phyloP scores from a whole-genome alignment of 1,140 invertebrate genomes.

The Triops cancriformis region DNA sequence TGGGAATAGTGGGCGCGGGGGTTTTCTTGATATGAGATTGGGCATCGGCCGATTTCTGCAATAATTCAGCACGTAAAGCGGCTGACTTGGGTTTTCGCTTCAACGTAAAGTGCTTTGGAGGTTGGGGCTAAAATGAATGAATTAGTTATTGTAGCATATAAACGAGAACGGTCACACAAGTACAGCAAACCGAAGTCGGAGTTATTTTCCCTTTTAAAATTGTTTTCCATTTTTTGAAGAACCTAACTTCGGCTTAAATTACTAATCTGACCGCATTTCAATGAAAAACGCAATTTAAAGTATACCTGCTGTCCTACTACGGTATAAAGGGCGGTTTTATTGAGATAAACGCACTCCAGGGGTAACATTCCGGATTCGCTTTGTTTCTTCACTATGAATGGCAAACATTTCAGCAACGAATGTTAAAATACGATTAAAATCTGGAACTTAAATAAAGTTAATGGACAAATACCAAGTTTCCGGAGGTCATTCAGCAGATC shows the following conservation, averaged over 20 bases:
- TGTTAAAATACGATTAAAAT: conserved; percentile 16
- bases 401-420: conserved; percentile 26
- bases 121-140: conserved; percentile 36
- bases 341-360: conserved; percentile 91
- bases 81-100: conserved; percentile 94
- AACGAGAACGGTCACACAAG: too few species aligned
- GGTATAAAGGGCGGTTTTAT: conserved; percentile 81
- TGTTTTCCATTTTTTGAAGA: too few species aligned
- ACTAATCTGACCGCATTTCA: too few species aligned
- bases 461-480: conserved; percentile 51
- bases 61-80: conserved; percentile 71
- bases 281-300: too few species aligned
- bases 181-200: too few species aligned
- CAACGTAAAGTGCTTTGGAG: conserved; percentile 80
- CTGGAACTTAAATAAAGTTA: not conserved
- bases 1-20: conserved; percentile 76
- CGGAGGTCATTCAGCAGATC: conserved; percentile 80
- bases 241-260: too few species aligned
- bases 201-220: too few species aligned
- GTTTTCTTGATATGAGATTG: conserved; percentile 76
- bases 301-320: conserved; percentile 57
- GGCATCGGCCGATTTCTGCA: conserved; percentile 83
- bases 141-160: too few species aligned
- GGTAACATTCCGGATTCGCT: conserved; percentile 79
- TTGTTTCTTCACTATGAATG: conserved; percentile 67